Conservation (phyloP, 2,797 vertebrate species). For the Discoglossus pictus region DNA sequence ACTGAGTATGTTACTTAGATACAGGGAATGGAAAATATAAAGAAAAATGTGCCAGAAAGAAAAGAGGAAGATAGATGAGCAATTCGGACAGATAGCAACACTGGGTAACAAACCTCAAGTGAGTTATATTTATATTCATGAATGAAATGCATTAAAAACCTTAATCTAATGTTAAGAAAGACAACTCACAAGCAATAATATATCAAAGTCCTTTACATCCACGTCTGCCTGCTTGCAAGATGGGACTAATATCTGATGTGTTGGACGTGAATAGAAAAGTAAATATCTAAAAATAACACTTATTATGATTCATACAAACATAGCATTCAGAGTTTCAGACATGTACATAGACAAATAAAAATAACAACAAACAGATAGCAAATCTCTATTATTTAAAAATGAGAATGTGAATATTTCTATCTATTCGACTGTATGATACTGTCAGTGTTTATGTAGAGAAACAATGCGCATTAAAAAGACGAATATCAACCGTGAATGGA, state of each 20-base stretch:
- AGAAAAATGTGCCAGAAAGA: too few relatives aligned
- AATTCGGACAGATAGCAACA: too few relatives aligned
- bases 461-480: conserved; percentile 37
- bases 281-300: neutral
- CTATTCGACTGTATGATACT: conserved; percentile 37
- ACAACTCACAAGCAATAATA: neutral
- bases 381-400: conserved; percentile 50
- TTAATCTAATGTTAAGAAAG: neutral
- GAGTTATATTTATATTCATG: too few relatives aligned
- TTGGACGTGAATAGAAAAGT: neutral
- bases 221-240: neutral
- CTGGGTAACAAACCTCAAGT: too few relatives aligned
- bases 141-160: conserved; percentile 1
- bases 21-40: too few relatives aligned
- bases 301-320: conserved; percentile 15
- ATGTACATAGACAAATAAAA: neutral
- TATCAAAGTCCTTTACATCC: neutral
- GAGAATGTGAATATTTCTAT: conserved; percentile 40
- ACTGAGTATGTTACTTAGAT: too few relatives aligned
- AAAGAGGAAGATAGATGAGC: too few relatives aligned
- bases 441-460: conserved; percentile 39
- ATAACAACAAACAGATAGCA: conserved; percentile 18
- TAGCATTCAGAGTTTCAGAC: neutral
- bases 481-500: conserved; percentile 38
- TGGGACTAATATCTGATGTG: neutral